Base-by-base conservation (phyloP, 2,113 vertebrate genomes). In the Aspidoscelis tigris region DNA sequence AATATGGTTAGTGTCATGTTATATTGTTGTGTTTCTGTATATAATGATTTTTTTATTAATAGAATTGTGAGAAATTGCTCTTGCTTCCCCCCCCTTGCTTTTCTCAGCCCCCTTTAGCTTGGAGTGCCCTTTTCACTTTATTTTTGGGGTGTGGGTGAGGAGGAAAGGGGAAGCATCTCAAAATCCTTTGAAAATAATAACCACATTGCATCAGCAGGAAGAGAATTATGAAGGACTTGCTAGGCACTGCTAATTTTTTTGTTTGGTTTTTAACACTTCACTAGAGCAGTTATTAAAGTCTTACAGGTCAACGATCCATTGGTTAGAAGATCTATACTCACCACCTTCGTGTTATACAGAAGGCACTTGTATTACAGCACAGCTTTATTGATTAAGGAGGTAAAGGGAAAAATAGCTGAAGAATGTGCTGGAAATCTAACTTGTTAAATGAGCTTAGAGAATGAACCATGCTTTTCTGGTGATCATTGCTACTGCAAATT, bases 11-110 rank as follows among this genome's bases (percentile, higher is more conserved):
- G 33, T 33, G 33, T 33, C 33, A 33, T 33, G 33, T 33, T 33
- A 33, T 33, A 33, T 33, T 33, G 33, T 33, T 33, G 33, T 33
- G 33, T 33, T 33, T 33, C 33, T 33, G 33, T 33, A 33, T 33
- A 33, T 33, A 33, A 33, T 33, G 33, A 33, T 33, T 33, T 33
- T 94, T 77, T 81, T 85, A 83, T 82, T 86, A 65, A 77, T 80
- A 68, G 92, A 87, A 91, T 91, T 86, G 88, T 81, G 75, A 92
- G 86, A 86, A 77, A 61, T 89, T 92, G 47, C 6, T 16, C 70
- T 71, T 41, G 0, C 39, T 41, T 43, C 24, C 10, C 33, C 33
- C 18, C 39, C 18, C 3, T 44, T 58, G 20, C 50, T 61, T 26
- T 43, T 73, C 16, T 58, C 1, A 1, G 58, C 12, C 6, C 5